These are phyloP conservation scores for Anolis carolinensis DNA, from an alignment of 2,113 vertebrate genomes.

Conservation along the genomic window DNA sequence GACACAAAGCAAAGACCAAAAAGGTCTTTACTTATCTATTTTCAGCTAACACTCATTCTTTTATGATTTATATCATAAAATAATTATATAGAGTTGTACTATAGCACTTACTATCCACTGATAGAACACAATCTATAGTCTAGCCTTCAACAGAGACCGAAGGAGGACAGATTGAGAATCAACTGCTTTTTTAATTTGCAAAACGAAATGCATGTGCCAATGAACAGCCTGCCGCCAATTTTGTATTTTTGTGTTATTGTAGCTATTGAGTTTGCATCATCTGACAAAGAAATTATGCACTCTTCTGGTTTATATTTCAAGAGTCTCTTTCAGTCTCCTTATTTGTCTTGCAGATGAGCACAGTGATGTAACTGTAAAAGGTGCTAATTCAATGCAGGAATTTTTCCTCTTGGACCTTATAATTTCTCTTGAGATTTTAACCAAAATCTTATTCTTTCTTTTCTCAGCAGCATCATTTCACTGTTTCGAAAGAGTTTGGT, in stretches of 20 bases:
- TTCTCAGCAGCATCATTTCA: conserved; percentile 3
- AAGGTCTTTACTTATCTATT: conserved; percentile 10
- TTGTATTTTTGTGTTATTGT: conserved; percentile 14
- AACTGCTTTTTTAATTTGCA: not conserved
- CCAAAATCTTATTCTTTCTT: conserved; percentile 31
- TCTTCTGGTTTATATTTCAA: conserved; percentile 7
- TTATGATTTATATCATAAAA: conserved; percentile 21
- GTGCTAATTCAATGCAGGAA: conserved; percentile 53
- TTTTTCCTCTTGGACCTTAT: conserved; percentile 4
- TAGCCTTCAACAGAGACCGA: not conserved
- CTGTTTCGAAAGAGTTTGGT: not conserved
- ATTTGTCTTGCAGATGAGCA: conserved; percentile 26
- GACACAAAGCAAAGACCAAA: conserved; percentile 12
- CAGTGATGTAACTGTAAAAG: conserved; percentile 8
- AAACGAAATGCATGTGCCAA: not conserved
- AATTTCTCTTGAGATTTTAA: conserved; percentile 33
- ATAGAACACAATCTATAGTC: not conserved
- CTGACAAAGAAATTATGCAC: conserved; percentile 11
- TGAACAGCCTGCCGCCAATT: not conserved
- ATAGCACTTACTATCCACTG: conserved; percentile 44
- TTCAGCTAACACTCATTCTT: not conserved
- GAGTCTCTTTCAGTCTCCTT: not conserved
- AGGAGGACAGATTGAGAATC: not conserved
- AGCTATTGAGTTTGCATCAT: not conserved
- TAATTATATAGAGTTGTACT: conserved; percentile 22